These are phyloP conservation scores for Ochotona princeps DNA, from an alignment of 2,113 vertebrate genomes.

Conservation along the genomic window DNA sequence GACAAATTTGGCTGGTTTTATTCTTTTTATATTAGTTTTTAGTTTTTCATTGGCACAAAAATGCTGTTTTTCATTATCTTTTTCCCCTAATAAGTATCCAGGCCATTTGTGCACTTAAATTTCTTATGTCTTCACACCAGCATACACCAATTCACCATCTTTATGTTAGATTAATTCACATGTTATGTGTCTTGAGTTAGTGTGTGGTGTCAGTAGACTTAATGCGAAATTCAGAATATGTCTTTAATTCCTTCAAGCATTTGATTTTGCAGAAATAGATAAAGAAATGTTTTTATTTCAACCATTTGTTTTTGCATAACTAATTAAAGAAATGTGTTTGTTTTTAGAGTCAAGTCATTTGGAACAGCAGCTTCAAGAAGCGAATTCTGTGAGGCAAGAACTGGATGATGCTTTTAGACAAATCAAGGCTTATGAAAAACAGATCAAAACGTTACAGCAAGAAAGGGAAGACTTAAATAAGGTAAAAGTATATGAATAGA, in stretches of 20 bases:
- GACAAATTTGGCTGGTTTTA: background rate
- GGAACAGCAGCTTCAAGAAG: conserved; percentile 94
- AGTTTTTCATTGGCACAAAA: background rate
- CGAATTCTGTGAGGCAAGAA: conserved; percentile 89
- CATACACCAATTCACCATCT: background rate
- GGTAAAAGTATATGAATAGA: conserved; percentile 85
- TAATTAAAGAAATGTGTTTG: conserved; percentile 56
- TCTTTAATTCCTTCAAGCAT: conserved; percentile 3
- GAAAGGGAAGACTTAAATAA: conserved; percentile 96
- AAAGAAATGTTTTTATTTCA: conserved; percentile 23
- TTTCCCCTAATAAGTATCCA: background rate
- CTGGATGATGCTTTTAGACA: conserved; percentile 95
- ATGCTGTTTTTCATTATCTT: background rate
- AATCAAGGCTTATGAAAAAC: conserved; percentile 94
- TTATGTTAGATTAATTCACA: background rate
- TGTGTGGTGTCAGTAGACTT: background rate
- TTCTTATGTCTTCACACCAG: background rate
- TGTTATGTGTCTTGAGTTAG: conserved; percentile 11
- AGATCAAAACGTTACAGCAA: conserved; percentile 91
- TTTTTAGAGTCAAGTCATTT: conserved; percentile 92
- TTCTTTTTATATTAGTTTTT: background rate
- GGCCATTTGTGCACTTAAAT: background rate
- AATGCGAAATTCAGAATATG: background rate
- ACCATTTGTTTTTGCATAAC: conserved; percentile 20
- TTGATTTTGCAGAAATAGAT: conserved; percentile 22